Evolutionary conservation across 2,797 vertebrate species (phyloP).

Genomic region (Sebastes trivittatus): DNA sequence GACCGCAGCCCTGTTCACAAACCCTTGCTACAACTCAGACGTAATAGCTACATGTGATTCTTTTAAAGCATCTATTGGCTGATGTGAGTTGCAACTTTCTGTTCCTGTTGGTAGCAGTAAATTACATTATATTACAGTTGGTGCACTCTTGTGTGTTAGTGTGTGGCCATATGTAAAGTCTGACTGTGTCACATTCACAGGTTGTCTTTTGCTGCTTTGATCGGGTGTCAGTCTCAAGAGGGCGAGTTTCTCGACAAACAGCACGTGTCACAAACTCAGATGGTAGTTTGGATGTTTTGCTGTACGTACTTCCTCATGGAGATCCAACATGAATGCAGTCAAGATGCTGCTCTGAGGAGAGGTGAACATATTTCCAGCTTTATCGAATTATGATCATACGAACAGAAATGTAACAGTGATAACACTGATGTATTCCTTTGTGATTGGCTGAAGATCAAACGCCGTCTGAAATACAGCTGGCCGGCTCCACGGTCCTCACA

Average conservation of each 20-base stretch:
- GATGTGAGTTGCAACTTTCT: too few species aligned
- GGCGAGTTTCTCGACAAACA: neutral
- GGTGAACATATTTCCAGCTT: constrained; percentile 6
- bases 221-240: neutral
- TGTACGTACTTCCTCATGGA: neutral
- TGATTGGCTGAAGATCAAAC: constrained; percentile 7
- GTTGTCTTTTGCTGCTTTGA: neutral
- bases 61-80: too few species aligned
- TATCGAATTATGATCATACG: neutral
- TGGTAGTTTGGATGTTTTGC: neutral
- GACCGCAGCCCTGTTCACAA: too few species aligned
- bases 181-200: neutral
- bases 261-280: neutral
- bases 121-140: neutral
- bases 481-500: neutral
- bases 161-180: neutral
- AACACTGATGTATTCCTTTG: neutral
- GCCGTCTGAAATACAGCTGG: constrained; percentile 2
- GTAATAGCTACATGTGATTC: too few species aligned
- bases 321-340: constrained; percentile 1
- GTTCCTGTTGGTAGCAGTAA: too few species aligned
- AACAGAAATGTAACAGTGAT: neutral
- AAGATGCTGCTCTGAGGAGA: constrained; percentile 16
- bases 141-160: neutral
- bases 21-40: too few species aligned